These are phyloP conservation scores for Scylla paramamosain DNA, from an alignment of 1,140 invertebrate species.

Conservation along the genomic window DNA sequence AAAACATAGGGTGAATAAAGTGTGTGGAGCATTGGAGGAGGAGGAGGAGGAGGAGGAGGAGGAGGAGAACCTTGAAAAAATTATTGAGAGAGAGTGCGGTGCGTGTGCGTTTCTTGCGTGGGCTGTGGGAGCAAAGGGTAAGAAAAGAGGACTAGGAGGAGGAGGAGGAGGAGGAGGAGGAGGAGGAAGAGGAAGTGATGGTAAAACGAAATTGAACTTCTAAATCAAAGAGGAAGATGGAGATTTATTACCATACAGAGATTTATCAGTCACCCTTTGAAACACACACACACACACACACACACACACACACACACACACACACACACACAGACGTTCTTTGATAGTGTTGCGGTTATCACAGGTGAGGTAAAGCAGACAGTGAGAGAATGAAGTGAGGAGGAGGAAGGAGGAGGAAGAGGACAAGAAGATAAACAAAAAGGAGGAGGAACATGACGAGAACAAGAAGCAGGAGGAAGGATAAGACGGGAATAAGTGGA, in stretches of 20 bases:
- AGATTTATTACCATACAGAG: background rate
- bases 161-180: no score
- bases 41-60: background rate
- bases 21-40: background rate
- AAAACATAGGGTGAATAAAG: background rate
- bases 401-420: background rate
- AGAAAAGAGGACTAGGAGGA: background rate
- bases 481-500: no score
- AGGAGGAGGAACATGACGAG: background rate
- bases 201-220: background rate
- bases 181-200: no score
- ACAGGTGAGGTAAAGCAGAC: no score
- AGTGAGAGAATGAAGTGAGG: background rate
- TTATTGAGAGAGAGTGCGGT: no score
- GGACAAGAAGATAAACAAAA: background rate
- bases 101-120: no score
- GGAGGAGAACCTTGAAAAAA: background rate
- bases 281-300: no score
- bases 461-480: background rate
- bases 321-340: no score
- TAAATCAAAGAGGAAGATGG: background rate
- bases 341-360: no score
- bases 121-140: no score
- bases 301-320: no score
- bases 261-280: background rate